Conservation (phyloP, 2,888 invertebrate species). For the Ormyrus nitidulus region DNA sequence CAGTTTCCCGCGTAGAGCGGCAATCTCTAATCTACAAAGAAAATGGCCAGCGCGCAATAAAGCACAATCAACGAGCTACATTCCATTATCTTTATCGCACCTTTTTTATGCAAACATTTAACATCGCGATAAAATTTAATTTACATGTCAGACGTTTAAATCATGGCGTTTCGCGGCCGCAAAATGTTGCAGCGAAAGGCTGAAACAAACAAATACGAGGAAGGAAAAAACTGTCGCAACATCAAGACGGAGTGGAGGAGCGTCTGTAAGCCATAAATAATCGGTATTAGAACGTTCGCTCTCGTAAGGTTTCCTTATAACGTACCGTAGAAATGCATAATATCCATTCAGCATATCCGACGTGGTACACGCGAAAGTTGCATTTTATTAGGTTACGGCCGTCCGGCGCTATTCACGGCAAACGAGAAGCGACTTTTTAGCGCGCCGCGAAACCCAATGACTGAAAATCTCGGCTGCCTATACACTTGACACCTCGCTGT, state of each 20-base stretch:
- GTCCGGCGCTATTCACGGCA: constrained; percentile 66
- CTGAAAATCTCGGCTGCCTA: not conserved
- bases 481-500: no score
- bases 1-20: no score
- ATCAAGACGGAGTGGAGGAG: constrained; percentile 52
- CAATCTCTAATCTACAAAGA: not conserved
- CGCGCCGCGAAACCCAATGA: not conserved
- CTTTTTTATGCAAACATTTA: not conserved
- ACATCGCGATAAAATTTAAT: not conserved
- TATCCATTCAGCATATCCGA: constrained; percentile 71
- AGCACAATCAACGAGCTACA: constrained; percentile 13
- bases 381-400: constrained; percentile 71
- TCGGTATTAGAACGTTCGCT: constrained; percentile 64
- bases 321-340: constrained; percentile 74
- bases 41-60: not conserved
- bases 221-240: constrained; percentile 32
- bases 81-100: constrained; percentile 5
- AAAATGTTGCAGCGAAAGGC: not conserved
- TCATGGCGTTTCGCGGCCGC: not conserved
- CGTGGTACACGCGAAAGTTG: constrained; percentile 67
- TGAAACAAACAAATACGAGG: not conserved
- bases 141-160: not conserved
- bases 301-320: constrained; percentile 70
- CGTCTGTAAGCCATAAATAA: constrained; percentile 68
- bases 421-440: not conserved